Evolutionary conservation across 2,797 vertebrate species (phyloP).

Genomic region (Antrozous pallidus): DNA sequence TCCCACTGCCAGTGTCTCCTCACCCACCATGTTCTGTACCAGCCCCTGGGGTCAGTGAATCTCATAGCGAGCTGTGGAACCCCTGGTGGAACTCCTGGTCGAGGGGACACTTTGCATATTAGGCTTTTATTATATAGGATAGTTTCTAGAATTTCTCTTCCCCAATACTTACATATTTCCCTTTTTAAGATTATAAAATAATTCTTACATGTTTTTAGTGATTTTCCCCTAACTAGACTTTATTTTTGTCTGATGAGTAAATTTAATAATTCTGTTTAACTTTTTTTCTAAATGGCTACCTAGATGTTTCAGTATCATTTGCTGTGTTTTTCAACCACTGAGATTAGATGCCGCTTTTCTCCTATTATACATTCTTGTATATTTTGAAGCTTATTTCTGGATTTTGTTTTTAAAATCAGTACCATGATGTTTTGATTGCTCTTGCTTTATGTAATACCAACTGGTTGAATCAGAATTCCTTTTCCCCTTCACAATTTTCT

Average conservation of each 20-base stretch:
- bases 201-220: neutral
- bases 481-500: neutral
- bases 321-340: neutral
- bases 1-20: no score
- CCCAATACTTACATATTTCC: neutral
- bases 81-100: no score
- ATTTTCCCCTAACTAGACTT: neutral
- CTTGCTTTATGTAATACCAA: conserved; percentile 42
- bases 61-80: no score
- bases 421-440: conserved; percentile 32
- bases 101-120: no score
- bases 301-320: conserved; percentile 25
- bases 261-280: neutral
- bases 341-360: neutral
- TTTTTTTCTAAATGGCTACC: neutral
- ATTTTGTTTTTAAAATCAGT: conserved; percentile 32
- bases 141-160: neutral
- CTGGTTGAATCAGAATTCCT: neutral
- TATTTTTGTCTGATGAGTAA: conserved; percentile 24
- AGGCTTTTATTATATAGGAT: no score
- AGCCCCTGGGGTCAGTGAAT: no score
- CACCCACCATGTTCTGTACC: no score
- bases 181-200: conserved; percentile 9
- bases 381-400: conserved; percentile 26
- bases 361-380: neutral